Percentiles rank a stretch among this genome's conserved stretches.
Evolutionary conservation across 2,797 vertebrate species (phyloP).

Genomic region (Schizopygopsis malacanthus): DNA sequence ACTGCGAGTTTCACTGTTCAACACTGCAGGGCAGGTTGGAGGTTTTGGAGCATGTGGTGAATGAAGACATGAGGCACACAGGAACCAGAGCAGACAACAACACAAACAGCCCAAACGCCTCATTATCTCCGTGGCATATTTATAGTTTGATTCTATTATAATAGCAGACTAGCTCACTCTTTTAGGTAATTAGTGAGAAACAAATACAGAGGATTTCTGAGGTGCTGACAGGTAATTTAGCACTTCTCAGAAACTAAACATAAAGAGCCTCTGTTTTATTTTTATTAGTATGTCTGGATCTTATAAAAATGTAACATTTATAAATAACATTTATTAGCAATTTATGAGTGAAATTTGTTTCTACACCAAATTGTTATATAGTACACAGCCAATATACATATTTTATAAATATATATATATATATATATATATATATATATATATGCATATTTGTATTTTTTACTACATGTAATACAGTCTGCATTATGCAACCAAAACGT

Average conservation of each 20-base stretch:
- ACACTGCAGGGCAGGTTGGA: too few relatives aligned
- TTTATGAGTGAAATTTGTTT: too few relatives aligned
- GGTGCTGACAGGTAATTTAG: background rate
- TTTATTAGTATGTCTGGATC: background rate
- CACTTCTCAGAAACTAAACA: background rate
- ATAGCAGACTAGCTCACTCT: background rate
- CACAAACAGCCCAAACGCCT: background rate
- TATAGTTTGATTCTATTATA: background rate
- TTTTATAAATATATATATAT: too few relatives aligned
- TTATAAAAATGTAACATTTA: background rate
- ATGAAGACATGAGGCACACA: conserved; percentile 32
- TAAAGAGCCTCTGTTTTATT: background rate
- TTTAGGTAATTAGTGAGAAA: background rate
- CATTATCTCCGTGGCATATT: conserved; percentile 22
- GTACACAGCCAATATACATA: too few relatives aligned
- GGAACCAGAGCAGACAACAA: conserved; percentile 29
- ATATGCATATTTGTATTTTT: too few relatives aligned
- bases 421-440: too few relatives aligned
- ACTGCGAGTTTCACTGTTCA: too few relatives aligned
- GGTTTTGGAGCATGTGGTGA: background rate
- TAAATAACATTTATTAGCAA: too few relatives aligned
- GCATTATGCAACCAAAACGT: too few relatives aligned
- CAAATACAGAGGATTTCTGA: background rate
- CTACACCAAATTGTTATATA: too few relatives aligned
- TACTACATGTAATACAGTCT: too few relatives aligned